Evolutionary conservation across 2,113 vertebrate species (phyloP).

Genomic region (Gymnarchus niloticus): DNA sequence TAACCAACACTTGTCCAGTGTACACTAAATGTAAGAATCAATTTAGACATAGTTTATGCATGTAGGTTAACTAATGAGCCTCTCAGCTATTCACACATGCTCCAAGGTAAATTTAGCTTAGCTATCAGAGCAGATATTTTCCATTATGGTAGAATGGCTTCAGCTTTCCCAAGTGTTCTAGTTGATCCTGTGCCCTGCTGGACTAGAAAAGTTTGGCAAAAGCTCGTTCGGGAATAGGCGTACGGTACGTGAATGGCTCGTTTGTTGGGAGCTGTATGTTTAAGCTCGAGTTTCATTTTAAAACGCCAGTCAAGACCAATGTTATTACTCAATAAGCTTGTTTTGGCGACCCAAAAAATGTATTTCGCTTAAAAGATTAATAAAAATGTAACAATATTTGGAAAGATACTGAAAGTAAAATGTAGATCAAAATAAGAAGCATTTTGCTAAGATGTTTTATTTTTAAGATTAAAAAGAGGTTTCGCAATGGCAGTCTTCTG

Average conservation of each 20-base stretch:
- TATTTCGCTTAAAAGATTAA: neutral
- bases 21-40: neutral
- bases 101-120: constrained; percentile 9
- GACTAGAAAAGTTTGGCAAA: neutral
- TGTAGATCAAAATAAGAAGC: neutral
- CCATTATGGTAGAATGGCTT: neutral
- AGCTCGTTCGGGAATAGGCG: neutral
- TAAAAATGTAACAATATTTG: neutral
- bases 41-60: neutral
- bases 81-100: neutral
- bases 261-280: neutral
- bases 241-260: neutral
- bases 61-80: neutral
- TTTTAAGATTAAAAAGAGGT: neutral
- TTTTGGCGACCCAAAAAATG: neutral
- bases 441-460: neutral
- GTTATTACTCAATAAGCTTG: neutral
- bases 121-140: constrained; percentile 8
- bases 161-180: neutral
- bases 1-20: too few relatives aligned
- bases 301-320: neutral
- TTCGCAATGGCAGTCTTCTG: neutral
- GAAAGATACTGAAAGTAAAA: neutral
- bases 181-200: too few relatives aligned
- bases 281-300: neutral